These are phyloP conservation scores for Cinclus mexicanus DNA, from an alignment of 2,113 vertebrate genomes.

Conservation along the genomic window DNA sequence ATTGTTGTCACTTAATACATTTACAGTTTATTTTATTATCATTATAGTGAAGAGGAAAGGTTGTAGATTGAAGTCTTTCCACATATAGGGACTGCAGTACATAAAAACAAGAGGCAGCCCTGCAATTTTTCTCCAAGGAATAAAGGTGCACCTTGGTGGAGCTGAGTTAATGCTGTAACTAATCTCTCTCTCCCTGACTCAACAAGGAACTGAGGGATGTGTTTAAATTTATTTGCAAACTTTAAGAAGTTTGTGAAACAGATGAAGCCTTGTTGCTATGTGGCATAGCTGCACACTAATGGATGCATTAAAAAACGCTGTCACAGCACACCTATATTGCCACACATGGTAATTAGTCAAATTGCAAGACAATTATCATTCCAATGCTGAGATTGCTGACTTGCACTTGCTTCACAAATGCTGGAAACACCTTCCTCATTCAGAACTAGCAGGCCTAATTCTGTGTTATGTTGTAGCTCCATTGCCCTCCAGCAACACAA, in stretches of 20 bases:
- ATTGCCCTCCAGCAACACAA: conserved; percentile 9
- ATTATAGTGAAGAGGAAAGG: neutral
- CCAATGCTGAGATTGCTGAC: neutral
- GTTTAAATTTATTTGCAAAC: neutral
- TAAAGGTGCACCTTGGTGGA: neutral
- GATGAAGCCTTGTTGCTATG: neutral
- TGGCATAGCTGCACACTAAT: neutral
- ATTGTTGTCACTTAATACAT: neutral
- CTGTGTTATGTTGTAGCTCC: neutral
- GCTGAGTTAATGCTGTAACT: neutral
- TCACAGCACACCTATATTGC: neutral
- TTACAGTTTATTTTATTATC: neutral
- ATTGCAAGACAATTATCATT: conserved; percentile 38
- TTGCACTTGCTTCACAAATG: neutral
- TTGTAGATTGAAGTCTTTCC: neutral
- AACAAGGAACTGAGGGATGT: neutral
- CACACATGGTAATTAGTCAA: conserved; percentile 49
- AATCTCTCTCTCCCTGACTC: neutral
- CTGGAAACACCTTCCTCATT: conserved; percentile 29
- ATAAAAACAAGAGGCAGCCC: neutral
- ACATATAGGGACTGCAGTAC: neutral
- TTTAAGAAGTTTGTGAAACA: neutral
- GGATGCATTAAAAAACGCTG: neutral
- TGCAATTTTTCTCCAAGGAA: neutral
- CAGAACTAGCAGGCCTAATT: neutral